Base-by-base conservation (phyloP, 1,140 invertebrate genomes). In the Eufriesea mexicana region DNA sequence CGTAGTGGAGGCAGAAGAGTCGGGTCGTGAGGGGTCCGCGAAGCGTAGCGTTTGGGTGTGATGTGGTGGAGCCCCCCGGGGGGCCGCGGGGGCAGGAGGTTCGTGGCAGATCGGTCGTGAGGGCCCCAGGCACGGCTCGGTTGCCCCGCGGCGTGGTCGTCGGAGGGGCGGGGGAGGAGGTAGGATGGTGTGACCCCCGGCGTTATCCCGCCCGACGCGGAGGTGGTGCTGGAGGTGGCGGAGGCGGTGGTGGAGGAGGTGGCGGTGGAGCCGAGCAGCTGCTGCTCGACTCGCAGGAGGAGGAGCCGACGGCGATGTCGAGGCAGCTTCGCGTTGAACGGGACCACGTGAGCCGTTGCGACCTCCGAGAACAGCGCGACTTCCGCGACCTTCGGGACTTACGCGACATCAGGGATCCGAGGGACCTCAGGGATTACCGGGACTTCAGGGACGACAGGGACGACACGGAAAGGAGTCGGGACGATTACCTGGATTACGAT, bases 221-320 rank as follows among this genome's bases (percentile, higher is more conserved):
- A 89, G 89, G 70, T 86, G 87, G 84, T 90, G 86, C 80, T 77
- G 90, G 89, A 74, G 89, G 87, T 83, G 86, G 85, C 77, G 88
- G 81, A 84, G 82, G 87, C 76, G 81, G 89, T 71, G 86, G 86
- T 82, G 88, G 74, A 49, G 80, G 59, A 64, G 84, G 82, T 23
- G 75, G 72, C 82, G 80, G 83, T 59, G 91, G 91, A 83, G 91
- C 91, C 92, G 93, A 94, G 90, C 92, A 93, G 83, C 92, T 92
- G 70, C 90, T 93, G 85, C 91, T 93, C 91, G 93, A 93, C 89
- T 93, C 92, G 79, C 93, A 93, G 88, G 93, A 94, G 83, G 94
- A 93, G 80, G 89, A 90, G 73, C 84, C 72, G 86, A 89, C 87
- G 91, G 91, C 86, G 80, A 93, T 93, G 93, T 90, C 91, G 88